Percentiles rank a stretch among this genome's conserved stretches.
Evolutionary conservation across 2,888 invertebrate genomes (phyloP).

Genomic region (Ernsta delagoae): DNA sequence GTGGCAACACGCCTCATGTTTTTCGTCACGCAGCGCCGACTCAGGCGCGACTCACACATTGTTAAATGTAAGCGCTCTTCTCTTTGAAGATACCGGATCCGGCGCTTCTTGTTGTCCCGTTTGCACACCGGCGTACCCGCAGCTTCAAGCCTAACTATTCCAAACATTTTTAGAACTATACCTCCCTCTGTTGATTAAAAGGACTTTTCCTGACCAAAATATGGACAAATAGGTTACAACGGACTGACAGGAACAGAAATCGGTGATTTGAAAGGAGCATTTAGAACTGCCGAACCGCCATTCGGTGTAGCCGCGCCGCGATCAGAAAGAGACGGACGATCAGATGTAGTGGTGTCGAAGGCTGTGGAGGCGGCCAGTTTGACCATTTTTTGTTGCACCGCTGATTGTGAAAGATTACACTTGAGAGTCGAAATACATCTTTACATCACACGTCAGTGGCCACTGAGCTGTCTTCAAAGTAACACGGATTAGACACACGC

Average conservation of each 20-base stretch:
- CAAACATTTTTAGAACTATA: conserved; percentile 36
- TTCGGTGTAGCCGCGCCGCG: conserved; percentile 52
- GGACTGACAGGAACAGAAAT: conserved; percentile 39
- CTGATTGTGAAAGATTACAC: conserved; percentile 85
- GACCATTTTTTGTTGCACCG: conserved; percentile 84
- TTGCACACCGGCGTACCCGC: conserved; percentile 58
- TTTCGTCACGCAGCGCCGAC: conserved; percentile 82
- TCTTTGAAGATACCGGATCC: conserved; percentile 79
- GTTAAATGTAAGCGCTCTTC: conserved; percentile 77
- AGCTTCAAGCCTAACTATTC: conserved; percentile 24
- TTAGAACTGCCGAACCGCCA: conserved; percentile 50
- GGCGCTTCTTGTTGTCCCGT: conserved; percentile 70
- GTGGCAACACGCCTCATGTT: conserved; percentile 81
- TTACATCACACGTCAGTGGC: conserved; percentile 85
- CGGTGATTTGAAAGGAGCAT: conserved; percentile 48
- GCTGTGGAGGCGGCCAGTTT: conserved; percentile 83
- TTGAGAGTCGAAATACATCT: conserved; percentile 85
- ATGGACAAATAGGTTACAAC: conserved; percentile 31
- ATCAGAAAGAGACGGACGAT: conserved; percentile 75
- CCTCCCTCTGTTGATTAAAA: conserved; percentile 6
- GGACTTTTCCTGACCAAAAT: conserved; percentile 12
- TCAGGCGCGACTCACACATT: conserved; percentile 85
- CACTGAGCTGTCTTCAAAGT: conserved; percentile 84
- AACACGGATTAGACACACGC: conserved; percentile 83
- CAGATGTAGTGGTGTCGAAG: conserved; percentile 70